phyloP scores from a whole-genome alignment of 2,797 vertebrate species.

The Neoniphon sammara region DNA sequence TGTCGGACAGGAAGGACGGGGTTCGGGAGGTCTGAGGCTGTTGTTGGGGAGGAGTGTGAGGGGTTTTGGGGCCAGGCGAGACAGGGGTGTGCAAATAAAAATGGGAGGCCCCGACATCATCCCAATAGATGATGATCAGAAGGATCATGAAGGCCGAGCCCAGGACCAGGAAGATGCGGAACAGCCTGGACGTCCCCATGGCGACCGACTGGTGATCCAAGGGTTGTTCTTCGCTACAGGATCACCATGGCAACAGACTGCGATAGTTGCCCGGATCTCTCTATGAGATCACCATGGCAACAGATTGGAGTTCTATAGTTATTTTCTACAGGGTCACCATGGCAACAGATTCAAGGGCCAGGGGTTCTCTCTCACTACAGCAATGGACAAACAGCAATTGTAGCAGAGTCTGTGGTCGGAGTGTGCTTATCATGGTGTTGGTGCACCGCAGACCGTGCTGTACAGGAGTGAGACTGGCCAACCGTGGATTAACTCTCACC shows the following conservation, averaged over 20 bases:
- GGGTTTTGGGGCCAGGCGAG: slow-evolving; percentile 83
- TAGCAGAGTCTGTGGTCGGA: slow-evolving; percentile 34
- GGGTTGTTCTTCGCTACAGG: slow-evolving; percentile 59
- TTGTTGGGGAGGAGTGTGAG: slow-evolving; percentile 68
- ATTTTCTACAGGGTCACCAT: slow-evolving; percentile 70
- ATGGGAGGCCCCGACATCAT: slow-evolving; percentile 90
- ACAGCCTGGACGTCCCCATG: slow-evolving; percentile 92
- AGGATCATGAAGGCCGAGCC: slow-evolving; percentile 94
- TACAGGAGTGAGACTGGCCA: slow-evolving; percentile 23
- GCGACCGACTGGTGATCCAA: slow-evolving; percentile 62
- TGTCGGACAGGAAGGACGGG: slow-evolving; percentile 82
- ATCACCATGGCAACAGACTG: slow-evolving; percentile 68
- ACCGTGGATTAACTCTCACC: slow-evolving; percentile 58
- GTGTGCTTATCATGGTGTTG: slow-evolving; percentile 53
- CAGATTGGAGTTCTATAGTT: slow-evolving; percentile 24
- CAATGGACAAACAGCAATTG: slow-evolving; percentile 44
- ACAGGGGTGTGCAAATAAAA: slow-evolving; percentile 90
- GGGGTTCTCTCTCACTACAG: slow-evolving; percentile 61
- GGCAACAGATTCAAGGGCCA: slow-evolving; percentile 72
- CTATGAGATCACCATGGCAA: slow-evolving; percentile 81
- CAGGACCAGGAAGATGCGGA: slow-evolving; percentile 91
- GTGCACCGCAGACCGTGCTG: slow-evolving; percentile 42
- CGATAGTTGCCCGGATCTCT: slow-evolving; percentile 40
- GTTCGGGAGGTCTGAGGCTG: slow-evolving; percentile 55
- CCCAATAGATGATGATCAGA: slow-evolving; percentile 97